These are phyloP conservation scores for Brachyalestes nurse DNA, from an alignment of 2,797 vertebrate genomes.

Conservation along the genomic window DNA sequence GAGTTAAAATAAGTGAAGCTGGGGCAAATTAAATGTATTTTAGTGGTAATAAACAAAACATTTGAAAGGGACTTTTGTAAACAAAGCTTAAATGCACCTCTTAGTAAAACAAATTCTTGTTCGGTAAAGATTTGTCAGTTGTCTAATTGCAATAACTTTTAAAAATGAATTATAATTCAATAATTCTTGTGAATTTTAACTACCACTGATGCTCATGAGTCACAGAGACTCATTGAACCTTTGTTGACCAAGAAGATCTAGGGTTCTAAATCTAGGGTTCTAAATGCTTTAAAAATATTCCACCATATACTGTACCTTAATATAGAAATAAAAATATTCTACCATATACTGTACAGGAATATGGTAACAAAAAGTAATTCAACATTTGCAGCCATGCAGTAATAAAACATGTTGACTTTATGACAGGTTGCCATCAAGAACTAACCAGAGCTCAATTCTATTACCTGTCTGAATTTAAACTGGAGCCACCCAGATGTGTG, in stretches of 20 bases:
- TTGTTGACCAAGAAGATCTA: too few species aligned
- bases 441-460: background rate
- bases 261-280: too few species aligned
- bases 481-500: slow-evolving; percentile 43
- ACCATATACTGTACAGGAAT: background rate
- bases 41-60: background rate
- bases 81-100: too few species aligned
- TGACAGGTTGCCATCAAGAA: background rate
- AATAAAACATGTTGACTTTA: background rate
- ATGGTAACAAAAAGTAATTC: background rate
- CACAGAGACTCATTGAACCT: too few species aligned
- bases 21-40: background rate
- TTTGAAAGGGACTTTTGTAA: background rate
- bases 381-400: background rate
- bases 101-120: background rate
- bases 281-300: background rate
- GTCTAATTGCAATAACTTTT: background rate
- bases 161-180: too few species aligned
- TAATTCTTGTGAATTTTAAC: too few species aligned
- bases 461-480: slow-evolving; percentile 11
- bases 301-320: too few species aligned
- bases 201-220: too few species aligned
- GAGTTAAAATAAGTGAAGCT: slow-evolving; percentile 12
- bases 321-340: too few species aligned
- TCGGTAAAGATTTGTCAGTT: background rate